A percentile compares a stretch with the other conserved stretches of the same genome.
Conservation (phyloP, 37 sponge, comb jelly and placozoan species). For the Sycon ciliatum region DNA sequence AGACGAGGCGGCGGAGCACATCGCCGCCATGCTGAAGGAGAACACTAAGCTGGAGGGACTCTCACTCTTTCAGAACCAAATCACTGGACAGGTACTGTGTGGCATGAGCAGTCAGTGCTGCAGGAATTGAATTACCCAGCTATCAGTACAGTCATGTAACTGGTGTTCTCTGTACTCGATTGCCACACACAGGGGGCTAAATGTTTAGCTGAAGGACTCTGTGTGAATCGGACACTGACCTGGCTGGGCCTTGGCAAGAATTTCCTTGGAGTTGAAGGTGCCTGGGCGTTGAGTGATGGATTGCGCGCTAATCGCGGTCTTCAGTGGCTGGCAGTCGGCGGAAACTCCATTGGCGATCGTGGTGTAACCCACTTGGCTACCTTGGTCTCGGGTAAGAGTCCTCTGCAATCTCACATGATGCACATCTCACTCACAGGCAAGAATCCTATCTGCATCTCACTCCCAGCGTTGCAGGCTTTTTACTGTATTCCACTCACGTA, state of each 20-base stretch:
- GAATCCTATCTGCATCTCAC: no score
- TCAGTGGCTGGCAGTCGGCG: slow-evolving; percentile 73
- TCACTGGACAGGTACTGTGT: slow-evolving; percentile 29
- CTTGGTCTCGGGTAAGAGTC: not conserved
- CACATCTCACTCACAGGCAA: no score
- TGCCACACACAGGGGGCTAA: slow-evolving; percentile 40
- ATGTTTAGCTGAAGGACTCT: slow-evolving; percentile 56
- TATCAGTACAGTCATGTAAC: not conserved
- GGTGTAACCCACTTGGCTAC: slow-evolving; percentile 59
- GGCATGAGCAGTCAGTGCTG: no score
- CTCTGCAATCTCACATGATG: not conserved
- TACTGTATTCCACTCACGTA: no score
- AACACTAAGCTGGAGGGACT: slow-evolving; percentile 66
- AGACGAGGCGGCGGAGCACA: slow-evolving; percentile 42
- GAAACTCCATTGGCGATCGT: slow-evolving; percentile 66
- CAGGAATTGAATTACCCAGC: not conserved
- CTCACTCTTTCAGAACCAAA: slow-evolving; percentile 73
- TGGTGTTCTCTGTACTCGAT: not conserved
- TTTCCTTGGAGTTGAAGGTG: slow-evolving; percentile 60
- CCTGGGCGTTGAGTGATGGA: slow-evolving; percentile 60
- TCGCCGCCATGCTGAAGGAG: slow-evolving; percentile 43
- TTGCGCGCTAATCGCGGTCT: slow-evolving; percentile 46
- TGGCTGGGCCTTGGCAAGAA: slow-evolving; percentile 82
- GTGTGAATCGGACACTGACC: slow-evolving; percentile 22
- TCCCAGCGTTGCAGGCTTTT: no score